These are phyloP conservation scores for Apocheima hispidaria DNA, from an alignment of 2,888 invertebrate species.

Conservation along the genomic window DNA sequence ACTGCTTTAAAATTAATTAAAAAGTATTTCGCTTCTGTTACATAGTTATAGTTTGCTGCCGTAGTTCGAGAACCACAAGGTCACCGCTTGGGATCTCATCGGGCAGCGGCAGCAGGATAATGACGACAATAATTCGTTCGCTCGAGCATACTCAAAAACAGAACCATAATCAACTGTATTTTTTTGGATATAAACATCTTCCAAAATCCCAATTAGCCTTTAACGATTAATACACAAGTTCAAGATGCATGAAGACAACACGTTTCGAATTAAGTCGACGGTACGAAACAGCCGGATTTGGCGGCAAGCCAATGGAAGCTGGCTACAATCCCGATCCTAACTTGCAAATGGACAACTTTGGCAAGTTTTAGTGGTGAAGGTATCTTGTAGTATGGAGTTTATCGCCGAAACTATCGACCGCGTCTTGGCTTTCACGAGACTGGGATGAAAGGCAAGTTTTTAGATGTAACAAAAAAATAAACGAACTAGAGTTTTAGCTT, in stretches of 20 bases:
- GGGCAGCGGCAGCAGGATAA: too few relatives aligned
- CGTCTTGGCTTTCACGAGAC: not conserved
- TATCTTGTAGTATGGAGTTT: constrained; percentile 6
- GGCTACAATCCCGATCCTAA: constrained; percentile 16
- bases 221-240: constrained; percentile 17
- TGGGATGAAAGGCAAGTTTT: not conserved
- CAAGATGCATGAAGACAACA: constrained; percentile 23
- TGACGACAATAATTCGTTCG: too few relatives aligned
- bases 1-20: too few relatives aligned
- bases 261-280: constrained; percentile 22
- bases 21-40: too few relatives aligned
- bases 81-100: too few relatives aligned
- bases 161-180: not conserved
- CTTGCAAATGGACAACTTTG: constrained; percentile 30
- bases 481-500: too few relatives aligned
- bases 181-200: not conserved
- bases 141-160: not conserved
- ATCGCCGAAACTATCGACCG: constrained; percentile 6
- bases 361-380: constrained; percentile 17
- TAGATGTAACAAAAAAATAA: not conserved
- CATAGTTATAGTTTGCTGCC: too few relatives aligned
- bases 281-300: constrained; percentile 12
- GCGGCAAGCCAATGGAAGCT: constrained; percentile 21
- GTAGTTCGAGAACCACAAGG: too few relatives aligned
- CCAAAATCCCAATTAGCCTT: not conserved